These are phyloP conservation scores for Tiphia femorata DNA, from an alignment of 2,888 invertebrate species.

Conservation along the genomic window DNA sequence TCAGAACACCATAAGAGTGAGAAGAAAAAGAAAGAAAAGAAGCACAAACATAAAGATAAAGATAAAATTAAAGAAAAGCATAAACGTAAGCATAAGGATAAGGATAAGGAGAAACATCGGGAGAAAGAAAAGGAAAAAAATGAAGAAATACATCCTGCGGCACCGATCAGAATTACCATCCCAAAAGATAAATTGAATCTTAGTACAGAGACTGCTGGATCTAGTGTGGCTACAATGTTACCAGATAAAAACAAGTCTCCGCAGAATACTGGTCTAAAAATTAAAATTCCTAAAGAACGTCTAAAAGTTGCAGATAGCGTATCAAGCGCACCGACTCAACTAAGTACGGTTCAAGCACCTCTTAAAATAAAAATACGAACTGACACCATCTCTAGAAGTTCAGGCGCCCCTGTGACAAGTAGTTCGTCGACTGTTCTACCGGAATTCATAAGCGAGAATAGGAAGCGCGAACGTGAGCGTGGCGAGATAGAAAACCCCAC, in stretches of 20 bases:
- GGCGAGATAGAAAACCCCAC: slow-evolving; percentile 66
- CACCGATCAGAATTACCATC: slow-evolving; percentile 73
- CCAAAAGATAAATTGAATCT: slow-evolving; percentile 73
- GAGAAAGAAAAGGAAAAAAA: slow-evolving; percentile 71
- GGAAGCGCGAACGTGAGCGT: slow-evolving; percentile 68
- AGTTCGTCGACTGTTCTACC: slow-evolving; percentile 34
- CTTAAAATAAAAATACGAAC: slow-evolving; percentile 87
- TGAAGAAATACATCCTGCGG: slow-evolving; percentile 76
- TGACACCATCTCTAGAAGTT: slow-evolving; percentile 74
- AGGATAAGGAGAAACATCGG: slow-evolving; percentile 82
- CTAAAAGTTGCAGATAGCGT: slow-evolving; percentile 71
- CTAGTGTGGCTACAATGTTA: slow-evolving; percentile 22
- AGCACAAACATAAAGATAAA: slow-evolving; percentile 51
- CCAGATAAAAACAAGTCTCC: slow-evolving; percentile 42
- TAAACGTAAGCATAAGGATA: slow-evolving; percentile 66
- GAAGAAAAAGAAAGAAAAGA: slow-evolving; percentile 52
- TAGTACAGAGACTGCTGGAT: slow-evolving; percentile 50
- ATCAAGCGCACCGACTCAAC: slow-evolving; percentile 63
- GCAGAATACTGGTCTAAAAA: slow-evolving; percentile 74
- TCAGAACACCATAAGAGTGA: slow-evolving; percentile 61
- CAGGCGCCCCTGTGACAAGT: slow-evolving; percentile 43
- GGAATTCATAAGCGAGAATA: slow-evolving; percentile 43
- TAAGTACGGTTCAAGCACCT: slow-evolving; percentile 66
- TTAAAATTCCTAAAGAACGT: slow-evolving; percentile 85
- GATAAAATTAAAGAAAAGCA: slow-evolving; percentile 46